Conservation (phyloP, 2,113 vertebrate species). For the human region GRCh38 chr15:67377001-67377500, state of each 20-base stretch:
- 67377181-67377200: conserved; percentile 18
- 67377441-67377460: conserved; percentile 64
- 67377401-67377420: conserved; percentile 58
- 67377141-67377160: not conserved
- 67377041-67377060: no score
- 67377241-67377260: not conserved
- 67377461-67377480: conserved; percentile 44
- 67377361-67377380: conserved; percentile 75
- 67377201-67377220: conserved; percentile 17
- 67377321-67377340: conserved; percentile 61
- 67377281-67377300: conserved; percentile 43
- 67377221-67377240: conserved; percentile 56
- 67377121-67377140: no score
- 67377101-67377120: no score
- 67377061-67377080: no score
- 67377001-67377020: no score
- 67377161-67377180: not conserved
- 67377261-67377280: conserved; percentile 41
- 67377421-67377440: conserved; percentile 70
- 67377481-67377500: conserved; percentile 48
- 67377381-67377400: conserved; percentile 48
- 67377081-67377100: no score
- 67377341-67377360: conserved; percentile 71
- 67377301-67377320: conserved; percentile 47
- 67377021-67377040: no score